A percentile compares a stretch with the other conserved stretches of the same genome.
Conservation (phyloP, 2,797 vertebrate genomes). For the Cirrhinus mrigala region DNA sequence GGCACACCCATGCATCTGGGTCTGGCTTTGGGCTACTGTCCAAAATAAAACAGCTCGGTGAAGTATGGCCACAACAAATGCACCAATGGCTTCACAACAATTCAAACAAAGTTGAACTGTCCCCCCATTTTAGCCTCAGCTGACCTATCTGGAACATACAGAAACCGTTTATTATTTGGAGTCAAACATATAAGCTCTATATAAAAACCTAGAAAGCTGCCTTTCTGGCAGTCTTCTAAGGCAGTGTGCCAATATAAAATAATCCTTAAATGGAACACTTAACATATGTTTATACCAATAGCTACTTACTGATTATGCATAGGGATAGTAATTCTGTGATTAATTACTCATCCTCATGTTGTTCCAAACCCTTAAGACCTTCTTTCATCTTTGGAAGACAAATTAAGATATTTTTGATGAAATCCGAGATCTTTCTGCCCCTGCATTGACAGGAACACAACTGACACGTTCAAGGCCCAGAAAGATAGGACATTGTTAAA, state of each 20-base stretch:
- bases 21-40: neutral
- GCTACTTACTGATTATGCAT: neutral
- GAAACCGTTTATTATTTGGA: neutral
- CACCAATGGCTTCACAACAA: neutral
- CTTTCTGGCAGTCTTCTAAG: neutral
- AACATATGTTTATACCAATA: neutral
- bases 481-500: no score
- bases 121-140: neutral
- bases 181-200: neutral
- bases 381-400: no score
- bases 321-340: no score
- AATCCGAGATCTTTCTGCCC: no score
- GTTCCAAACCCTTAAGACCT: no score
- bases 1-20: conserved; percentile 1
- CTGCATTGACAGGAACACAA: no score
- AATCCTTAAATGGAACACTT: neutral
- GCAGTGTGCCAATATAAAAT: neutral
- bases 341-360: no score
- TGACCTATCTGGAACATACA: neutral
- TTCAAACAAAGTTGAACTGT: neutral
- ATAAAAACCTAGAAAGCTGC: neutral
- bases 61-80: neutral
- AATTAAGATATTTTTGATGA: no score
- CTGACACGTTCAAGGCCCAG: no score
- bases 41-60: neutral